These are phyloP conservation scores for Ecdyonurus torrentis DNA, from an alignment of 2,888 invertebrate species.

Conservation along the genomic window DNA sequence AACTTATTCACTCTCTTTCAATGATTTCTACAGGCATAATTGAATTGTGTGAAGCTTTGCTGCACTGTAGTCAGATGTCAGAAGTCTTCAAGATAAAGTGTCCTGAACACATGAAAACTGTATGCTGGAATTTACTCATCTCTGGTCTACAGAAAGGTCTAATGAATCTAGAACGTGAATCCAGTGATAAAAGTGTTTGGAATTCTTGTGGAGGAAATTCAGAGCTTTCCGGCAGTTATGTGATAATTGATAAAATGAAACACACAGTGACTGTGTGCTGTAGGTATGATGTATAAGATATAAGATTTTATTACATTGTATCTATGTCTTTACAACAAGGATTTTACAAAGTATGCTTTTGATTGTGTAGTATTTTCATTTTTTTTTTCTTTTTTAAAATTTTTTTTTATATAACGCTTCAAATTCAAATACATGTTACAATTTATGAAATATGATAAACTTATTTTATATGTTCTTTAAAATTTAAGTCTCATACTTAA, in stretches of 20 bases:
- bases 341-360: no score
- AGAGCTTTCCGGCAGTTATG: not conserved
- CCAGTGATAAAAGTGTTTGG: not conserved
- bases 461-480: no score
- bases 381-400: no score
- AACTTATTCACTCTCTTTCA: no score
- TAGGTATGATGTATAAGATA: no score
- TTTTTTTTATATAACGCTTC: no score
- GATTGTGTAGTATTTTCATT: no score
- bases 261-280: not conserved
- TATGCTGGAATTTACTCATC: not conserved
- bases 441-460: no score
- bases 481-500: no score
- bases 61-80: not conserved
- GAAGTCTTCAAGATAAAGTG: not conserved
- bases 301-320: no score
- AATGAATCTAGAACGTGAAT: not conserved
- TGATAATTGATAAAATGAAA: not conserved
- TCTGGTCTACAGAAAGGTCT: not conserved
- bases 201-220: not conserved
- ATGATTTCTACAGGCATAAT: not conserved
- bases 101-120: not conserved
- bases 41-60: not conserved
- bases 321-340: no score
- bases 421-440: no score